Evolutionary conservation across 92 coral and sea anemone species (phyloP), one percentile per base, ranked within the genome.

Genomic region (Phenganax stokvisi): DNA sequence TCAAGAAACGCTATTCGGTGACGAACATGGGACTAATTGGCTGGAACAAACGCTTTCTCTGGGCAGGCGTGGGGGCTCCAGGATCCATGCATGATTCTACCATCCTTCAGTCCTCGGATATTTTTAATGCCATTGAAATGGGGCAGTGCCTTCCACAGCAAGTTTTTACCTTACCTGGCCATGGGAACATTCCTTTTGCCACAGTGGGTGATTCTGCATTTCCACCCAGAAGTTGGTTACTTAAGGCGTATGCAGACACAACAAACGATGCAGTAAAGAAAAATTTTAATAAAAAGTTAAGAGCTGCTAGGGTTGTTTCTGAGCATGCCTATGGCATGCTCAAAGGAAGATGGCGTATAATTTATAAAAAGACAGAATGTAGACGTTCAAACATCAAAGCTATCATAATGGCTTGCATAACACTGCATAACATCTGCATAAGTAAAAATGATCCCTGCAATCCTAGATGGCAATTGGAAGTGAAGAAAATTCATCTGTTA

Each of bases 241-340:
- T 86, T 15, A 86, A 86, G 62, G 84, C 89, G 58, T 83, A 15
- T 56, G 75, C 86, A 68, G 84, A 62, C 53, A 20, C 80, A 58
- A 86, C 89, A 11, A 86, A 71, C 61, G 17, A 52, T 58, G 52
- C 83, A 12, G 51, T 31, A 56, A 75, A 82, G 54, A 76, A 57
- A 54, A 28, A 76, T 71, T 82, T 86, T 15, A 86, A 82, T 68
- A 31, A 29, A 6, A 86, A 83, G 84, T 60, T 86, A 53, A 82
- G 86, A 57, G 54, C 74, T 51, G 82, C 80, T 7, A 84, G 84
- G 28, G 84, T 84, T 13, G 83, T 84, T 8, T 87, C 89, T 78
- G 85, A 87, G 63, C 89, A 83, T 82, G 86, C 83, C 10, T 86
- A 86, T 71, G 85, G 88, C 56, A 86, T 75, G 85, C 79, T 86